Evolutionary conservation across 2,113 vertebrate genomes (phyloP).

Genomic region (Phrynosoma platyrhinos): DNA sequence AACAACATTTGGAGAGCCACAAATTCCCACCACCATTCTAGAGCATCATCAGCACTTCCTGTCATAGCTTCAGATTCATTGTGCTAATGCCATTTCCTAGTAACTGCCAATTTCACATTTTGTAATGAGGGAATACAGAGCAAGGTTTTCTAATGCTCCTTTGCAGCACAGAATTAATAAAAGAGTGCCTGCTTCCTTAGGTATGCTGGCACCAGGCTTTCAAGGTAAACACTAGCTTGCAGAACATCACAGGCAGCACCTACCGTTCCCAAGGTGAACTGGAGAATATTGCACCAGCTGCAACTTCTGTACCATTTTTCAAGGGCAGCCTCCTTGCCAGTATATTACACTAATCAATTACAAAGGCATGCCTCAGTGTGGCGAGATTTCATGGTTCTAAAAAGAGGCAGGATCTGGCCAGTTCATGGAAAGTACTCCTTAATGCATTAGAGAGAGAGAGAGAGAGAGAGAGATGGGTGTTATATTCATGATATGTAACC

Average conservation of each 20-base stretch:
- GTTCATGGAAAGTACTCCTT: not conserved
- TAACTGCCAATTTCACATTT: not conserved
- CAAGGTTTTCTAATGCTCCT: not conserved
- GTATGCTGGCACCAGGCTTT: not conserved
- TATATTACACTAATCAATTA: not conserved
- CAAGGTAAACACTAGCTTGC: not conserved
- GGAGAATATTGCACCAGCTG: not conserved
- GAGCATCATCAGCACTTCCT: not conserved
- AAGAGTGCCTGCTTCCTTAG: not conserved
- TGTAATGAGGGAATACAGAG: not conserved
- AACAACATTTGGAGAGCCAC: not conserved
- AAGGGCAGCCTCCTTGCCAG: not conserved
- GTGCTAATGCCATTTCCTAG: not conserved
- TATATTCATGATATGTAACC: not conserved
- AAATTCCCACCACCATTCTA: not conserved
- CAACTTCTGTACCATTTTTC: not conserved
- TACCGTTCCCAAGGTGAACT: not conserved
- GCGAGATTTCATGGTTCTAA: not conserved
- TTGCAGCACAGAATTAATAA: not conserved
- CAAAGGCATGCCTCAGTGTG: not conserved
- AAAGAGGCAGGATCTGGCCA: not conserved
- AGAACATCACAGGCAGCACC: not conserved
- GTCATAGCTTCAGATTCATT: not conserved
- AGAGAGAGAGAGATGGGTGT: not conserved
- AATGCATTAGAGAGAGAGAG: too few species aligned